phyloP scores from a whole-genome alignment of 2,113 vertebrate species.

The Phainopepla nitens region DNA sequence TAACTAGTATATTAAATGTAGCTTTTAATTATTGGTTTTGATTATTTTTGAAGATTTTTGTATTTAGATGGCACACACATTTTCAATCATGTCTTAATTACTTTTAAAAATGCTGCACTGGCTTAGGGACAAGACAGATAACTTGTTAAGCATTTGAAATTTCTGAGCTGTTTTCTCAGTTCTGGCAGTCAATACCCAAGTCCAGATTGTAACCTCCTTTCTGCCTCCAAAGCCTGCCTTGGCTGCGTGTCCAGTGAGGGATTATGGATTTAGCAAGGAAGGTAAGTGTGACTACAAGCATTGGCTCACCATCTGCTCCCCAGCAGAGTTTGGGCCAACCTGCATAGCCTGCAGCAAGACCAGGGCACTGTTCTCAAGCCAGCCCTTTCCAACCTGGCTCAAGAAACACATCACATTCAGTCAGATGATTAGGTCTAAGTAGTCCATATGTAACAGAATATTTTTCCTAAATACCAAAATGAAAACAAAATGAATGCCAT shows the following conservation, averaged over 20 bases:
- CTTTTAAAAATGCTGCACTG: slow-evolving; percentile 95
- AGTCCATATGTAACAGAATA: slow-evolving; percentile 99
- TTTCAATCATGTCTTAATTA: slow-evolving; percentile 99
- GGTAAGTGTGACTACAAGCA: slow-evolving; percentile 99
- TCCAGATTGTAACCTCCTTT: slow-evolving; percentile 99
- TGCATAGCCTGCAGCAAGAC: slow-evolving; percentile 99
- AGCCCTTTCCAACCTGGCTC: slow-evolving; percentile 94
- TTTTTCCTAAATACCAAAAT: slow-evolving; percentile 90
- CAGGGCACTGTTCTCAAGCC: slow-evolving; percentile 93
- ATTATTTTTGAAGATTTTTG: slow-evolving; percentile 80
- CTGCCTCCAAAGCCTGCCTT: slow-evolving; percentile 99
- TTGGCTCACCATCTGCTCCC: slow-evolving; percentile 99
- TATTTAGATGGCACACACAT: slow-evolving; percentile 85
- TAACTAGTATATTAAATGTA: slow-evolving; percentile 71
- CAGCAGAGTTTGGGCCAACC: slow-evolving; percentile 98
- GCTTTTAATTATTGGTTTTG: slow-evolving; percentile 79
- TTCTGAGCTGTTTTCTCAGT: slow-evolving; percentile 94
- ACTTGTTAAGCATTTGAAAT: slow-evolving; percentile 99
- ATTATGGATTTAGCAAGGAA: slow-evolving; percentile 99
- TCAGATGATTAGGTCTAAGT: slow-evolving; percentile 99
- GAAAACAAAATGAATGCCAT: slow-evolving; percentile 87
- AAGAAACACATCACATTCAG: slow-evolving; percentile 95
- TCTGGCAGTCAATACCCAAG: slow-evolving; percentile 91
- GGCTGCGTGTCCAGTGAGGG: slow-evolving; percentile 98
- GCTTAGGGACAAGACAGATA: slow-evolving; percentile 97